Percentiles rank a stretch among this genome's conserved stretches.
phyloP scores from a whole-genome alignment of 2,113 vertebrate species.

The Vulpes vulpes region DNA sequence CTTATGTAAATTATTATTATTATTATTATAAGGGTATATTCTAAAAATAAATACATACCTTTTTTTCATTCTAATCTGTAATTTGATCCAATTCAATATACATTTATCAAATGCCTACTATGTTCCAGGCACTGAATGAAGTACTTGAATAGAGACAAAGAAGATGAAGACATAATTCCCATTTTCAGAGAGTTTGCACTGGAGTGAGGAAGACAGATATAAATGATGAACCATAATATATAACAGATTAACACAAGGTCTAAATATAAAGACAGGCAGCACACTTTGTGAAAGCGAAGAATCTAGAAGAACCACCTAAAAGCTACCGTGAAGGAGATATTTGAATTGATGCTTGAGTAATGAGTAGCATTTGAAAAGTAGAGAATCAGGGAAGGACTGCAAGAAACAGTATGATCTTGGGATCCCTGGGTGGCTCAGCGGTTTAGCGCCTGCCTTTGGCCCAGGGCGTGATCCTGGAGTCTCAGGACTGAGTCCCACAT shows the following conservation, averaged over 20 bases:
- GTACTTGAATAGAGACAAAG: background rate
- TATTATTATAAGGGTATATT: background rate
- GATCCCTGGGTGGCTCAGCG: too few relatives aligned
- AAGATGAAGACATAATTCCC: background rate
- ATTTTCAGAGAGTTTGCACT: background rate
- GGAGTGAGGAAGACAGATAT: background rate
- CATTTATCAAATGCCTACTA: background rate
- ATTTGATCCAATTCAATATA: background rate
- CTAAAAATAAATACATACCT: constrained; percentile 18
- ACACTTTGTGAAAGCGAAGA: background rate
- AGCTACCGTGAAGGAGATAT: background rate
- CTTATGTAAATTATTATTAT: background rate
- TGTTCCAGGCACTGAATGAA: background rate
- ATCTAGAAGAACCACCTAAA: background rate
- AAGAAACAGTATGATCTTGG: background rate
- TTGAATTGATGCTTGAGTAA: background rate
- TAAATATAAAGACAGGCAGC: background rate
- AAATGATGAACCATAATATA: background rate
- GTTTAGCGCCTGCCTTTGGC: too few relatives aligned
- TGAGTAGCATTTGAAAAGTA: background rate
- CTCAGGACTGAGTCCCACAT: too few relatives aligned
- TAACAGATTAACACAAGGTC: background rate
- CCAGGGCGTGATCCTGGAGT: too few relatives aligned
- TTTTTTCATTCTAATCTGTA: background rate
- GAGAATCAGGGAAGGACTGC: background rate